phyloP scores from a whole-genome alignment of 2,797 vertebrate genomes.

The Chaetophractus vellerosus region DNA sequence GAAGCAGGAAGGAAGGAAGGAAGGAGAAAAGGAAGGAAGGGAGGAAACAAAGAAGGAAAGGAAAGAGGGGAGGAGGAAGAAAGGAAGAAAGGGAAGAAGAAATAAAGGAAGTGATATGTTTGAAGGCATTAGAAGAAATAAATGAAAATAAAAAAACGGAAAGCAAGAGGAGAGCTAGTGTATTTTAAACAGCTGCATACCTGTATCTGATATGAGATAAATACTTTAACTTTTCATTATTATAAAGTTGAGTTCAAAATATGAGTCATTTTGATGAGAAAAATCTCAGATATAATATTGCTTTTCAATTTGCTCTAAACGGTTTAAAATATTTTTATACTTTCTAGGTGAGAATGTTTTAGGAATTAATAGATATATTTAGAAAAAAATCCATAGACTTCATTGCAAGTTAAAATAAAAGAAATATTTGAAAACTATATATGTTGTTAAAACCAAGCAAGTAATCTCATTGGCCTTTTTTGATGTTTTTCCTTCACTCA shows the following conservation, averaged over 20 bases:
- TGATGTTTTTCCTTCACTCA: neutral
- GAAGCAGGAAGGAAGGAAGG: neutral
- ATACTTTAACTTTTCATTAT: neutral
- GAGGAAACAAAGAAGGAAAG: too few relatives aligned
- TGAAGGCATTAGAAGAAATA: neutral
- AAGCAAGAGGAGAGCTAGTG: neutral
- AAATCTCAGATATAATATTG: neutral
- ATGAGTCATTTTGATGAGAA: neutral
- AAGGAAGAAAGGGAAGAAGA: neutral
- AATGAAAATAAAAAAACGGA: neutral
- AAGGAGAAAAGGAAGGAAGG: neutral
- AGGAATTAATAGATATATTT: neutral
- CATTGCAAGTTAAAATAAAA: neutral
- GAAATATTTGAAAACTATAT: neutral
- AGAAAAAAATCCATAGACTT: neutral
- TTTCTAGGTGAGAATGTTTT: neutral
- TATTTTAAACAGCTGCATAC: neutral
- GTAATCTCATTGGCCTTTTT: neutral
- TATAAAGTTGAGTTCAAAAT: neutral
- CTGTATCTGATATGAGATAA: neutral
- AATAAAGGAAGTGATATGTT: too few relatives aligned
- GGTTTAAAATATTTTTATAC: slow-evolving; percentile 19
- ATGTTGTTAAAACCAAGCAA: neutral
- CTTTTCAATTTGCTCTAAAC: neutral
- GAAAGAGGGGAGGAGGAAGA: too few relatives aligned